Base-by-base conservation (phyloP, 1,140 invertebrate genomes). In the Oncopodura yosiiana region DNA sequence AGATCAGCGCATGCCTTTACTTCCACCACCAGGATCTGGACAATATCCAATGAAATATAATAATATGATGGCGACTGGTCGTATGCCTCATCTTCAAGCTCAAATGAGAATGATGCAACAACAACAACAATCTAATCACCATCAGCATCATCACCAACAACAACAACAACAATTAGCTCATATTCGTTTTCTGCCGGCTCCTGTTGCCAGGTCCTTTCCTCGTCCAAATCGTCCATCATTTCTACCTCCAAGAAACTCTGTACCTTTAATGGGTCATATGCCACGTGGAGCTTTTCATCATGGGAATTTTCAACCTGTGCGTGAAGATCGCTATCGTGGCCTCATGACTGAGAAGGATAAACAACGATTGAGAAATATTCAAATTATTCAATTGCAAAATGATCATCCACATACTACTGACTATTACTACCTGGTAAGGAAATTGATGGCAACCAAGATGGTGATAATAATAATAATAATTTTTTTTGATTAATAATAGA, bases 321-420 rank as follows among this genome's bases (percentile, higher is more conserved):
- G 69, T 2, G 88, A 92, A 69, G 84, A 88, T 26, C 16, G 43
- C 65, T 92, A 91, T 68, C 81, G 83, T 5, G 89, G 88, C 21
- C 71, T 94, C 2, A 95, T 96, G 91, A 90, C 85, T 34, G 78
- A 79, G 56, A 77, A 82, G 36, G 91, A 95, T 66, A 94, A 94
- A 66, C 87, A 92, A 56, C 93, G 90, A 88, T 74, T 95, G 2
- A 81, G 90, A 42, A 91, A 91, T 67, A 94, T 95, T 65, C 91
- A 94, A 69, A 73, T 92, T 62, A 70, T 92, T 52, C 90, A 94
- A 68, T 72, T 94, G 0, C 85, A 86, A 61, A 87, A 86, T 1
- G 84, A 83, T 41, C 86, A 85, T 30, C 86, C 86, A 0, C 87
- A 87, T 66, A 79, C 87, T 60, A 85, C 88, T 65, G 86, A 90